Evolutionary conservation across 2,888 invertebrate species (phyloP).

Genomic region (Drosophila leonis): DNA sequence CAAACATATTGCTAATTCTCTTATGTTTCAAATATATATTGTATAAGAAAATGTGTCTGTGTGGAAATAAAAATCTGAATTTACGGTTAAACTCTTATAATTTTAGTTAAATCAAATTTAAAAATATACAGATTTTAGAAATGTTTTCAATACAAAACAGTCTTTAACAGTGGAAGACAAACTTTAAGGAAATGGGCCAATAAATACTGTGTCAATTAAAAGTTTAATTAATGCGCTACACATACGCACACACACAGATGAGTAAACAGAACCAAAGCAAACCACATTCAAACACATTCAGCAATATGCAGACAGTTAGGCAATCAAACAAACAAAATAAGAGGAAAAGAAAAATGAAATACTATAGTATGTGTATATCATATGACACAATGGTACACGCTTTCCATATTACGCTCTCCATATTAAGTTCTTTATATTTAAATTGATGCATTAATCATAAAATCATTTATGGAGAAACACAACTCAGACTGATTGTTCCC

Average conservation of each 20-base stretch:
- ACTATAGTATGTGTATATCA: neutral
- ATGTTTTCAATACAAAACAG: slow-evolving; percentile 6
- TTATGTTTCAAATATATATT: no score
- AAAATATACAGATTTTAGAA: neutral
- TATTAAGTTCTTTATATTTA: no score
- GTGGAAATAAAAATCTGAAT: neutral
- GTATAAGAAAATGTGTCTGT: no score
- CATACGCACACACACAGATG: slow-evolving; percentile 8
- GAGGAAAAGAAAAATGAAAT: neutral
- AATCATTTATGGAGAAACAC: neutral
- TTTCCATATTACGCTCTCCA: neutral
- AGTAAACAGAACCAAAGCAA: slow-evolving; percentile 20
- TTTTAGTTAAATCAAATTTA: neutral
- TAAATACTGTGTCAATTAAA: slow-evolving; percentile 74
- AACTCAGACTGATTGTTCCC: neutral
- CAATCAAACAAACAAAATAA: slow-evolving; percentile 48
- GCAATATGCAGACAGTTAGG: slow-evolving; percentile 21
- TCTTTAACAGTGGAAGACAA: neutral
- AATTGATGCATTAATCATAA: neutral
- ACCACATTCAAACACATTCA: slow-evolving; percentile 17
- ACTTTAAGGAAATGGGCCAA: slow-evolving; percentile 31
- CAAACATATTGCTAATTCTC: no score
- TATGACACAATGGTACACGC: slow-evolving; percentile 6
- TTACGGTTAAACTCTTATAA: neutral
- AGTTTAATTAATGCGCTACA: slow-evolving; percentile 69